Base-by-base conservation (phyloP, 2,888 invertebrate species). In the Pseudanteris insignis region DNA sequence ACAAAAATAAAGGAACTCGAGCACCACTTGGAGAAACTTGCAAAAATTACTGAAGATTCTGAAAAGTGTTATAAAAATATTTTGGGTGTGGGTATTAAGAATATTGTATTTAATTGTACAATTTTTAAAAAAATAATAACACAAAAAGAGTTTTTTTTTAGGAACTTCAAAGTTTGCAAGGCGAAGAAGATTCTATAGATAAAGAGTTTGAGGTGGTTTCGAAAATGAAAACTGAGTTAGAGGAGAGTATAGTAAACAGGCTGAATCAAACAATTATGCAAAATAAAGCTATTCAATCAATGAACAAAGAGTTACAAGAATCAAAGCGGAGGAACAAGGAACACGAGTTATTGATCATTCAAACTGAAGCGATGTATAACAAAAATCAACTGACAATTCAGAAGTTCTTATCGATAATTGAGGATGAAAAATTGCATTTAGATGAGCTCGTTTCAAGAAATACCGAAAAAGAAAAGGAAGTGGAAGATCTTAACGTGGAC, bases 191-290 rank as follows among this genome's bases (percentile, higher is more conserved):
- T 1, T 68, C 70, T 2, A 64, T 76, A 0, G 78, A 81, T 59
- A 82, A 82, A 44, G 82, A 83, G 34, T 71, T 84, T 3, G 86
- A 88, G 8, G 84, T 83, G 54, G 80, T 85, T 37, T 66, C 70
- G 0, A 79, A 77, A n/a, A 80, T 81, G 34, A 90, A 88, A 72
- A 70, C 82, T 8, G 80, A 82, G 28, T 63, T 88, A 34, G 91
- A 92, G 73, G 87, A 88, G 53, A 81, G 84, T 32, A 86, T 90
- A 18, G 72, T 90, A 3, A 74, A 78, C 11, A 83, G 86, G 53
- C 80, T 91, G 1, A 88, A 90, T 69, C 87, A 88, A 7, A 87
- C 88, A 70, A 75, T 88, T 2, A 83, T 87, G 2, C 86, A 87
- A 30, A 88, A 89, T 67, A 90, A 90, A 70, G 86, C 88, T 0